phyloP scores from a whole-genome alignment of 2,888 invertebrate species.

The Eudemis profundana region DNA sequence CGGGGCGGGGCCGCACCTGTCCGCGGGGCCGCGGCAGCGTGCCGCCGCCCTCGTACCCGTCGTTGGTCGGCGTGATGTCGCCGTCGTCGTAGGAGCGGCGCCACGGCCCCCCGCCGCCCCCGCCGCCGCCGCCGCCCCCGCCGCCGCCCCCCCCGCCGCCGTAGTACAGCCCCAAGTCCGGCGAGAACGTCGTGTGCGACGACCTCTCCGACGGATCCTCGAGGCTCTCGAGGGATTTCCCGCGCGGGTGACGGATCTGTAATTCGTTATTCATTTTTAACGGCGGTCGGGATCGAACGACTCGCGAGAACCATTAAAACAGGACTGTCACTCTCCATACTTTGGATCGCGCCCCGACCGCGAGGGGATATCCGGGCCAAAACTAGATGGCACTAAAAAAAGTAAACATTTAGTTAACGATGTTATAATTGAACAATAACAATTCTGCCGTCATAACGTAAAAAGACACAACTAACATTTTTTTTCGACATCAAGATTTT shows the following conservation, averaged over 20 bases:
- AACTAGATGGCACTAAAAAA: no score
- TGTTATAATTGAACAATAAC: no score
- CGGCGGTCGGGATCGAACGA: background rate
- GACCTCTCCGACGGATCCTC: slow-evolving; percentile 90
- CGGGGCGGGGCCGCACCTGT: slow-evolving; percentile 91
- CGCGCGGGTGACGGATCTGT: slow-evolving; percentile 92
- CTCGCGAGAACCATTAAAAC: no score
- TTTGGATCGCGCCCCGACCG: no score
- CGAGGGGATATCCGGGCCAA: no score
- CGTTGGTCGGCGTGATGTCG: slow-evolving; percentile 94
- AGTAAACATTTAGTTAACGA: no score
- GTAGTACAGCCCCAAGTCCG: slow-evolving; percentile 85
- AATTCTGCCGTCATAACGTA: no score
- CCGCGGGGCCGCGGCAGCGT: slow-evolving; percentile 94
- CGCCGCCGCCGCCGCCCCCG: slow-evolving; percentile 95
- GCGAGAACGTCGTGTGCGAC: slow-evolving; percentile 86
- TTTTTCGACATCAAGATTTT: no score
- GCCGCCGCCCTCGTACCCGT: slow-evolving; percentile 90
- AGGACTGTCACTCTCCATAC: no score
- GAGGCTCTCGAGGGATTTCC: slow-evolving; percentile 93
- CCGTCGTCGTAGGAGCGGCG: slow-evolving; percentile 94
- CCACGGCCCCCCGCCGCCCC: slow-evolving; percentile 86
- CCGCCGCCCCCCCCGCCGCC: slow-evolving; percentile 89
- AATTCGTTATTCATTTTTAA: slow-evolving; percentile 46
- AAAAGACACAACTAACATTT: no score